Evolutionary conservation across 2,888 invertebrate genomes (phyloP), one percentile per base, ranked within the genome.

Genomic region (Homarus gammarus): DNA sequence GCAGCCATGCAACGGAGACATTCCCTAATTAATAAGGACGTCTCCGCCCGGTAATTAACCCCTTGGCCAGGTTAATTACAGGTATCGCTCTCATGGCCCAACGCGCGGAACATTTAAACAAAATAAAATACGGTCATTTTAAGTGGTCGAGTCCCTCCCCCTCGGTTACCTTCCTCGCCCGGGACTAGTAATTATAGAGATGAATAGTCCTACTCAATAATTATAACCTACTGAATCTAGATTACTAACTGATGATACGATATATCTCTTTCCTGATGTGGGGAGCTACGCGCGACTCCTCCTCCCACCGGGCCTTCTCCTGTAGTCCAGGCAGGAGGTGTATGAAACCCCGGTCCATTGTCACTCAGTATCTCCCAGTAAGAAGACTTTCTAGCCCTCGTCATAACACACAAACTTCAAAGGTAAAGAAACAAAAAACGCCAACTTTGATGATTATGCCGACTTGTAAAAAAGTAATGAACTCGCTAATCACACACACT

Each of bases 11-110:
- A 84, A 56, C 75, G 75, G 75, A 73, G 84, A 84, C 84, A 84
- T 77, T 84, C 51, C 27, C 75, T 84, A 84, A 84, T 84, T 84
- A 84, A 84, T 84, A 84, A 84, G 73, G 84, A 84, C 84, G 84
- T 84, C 75, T 75, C 40, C 61, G 56, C 40, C 40, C 61, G 84
- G 70, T 84, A 75, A 84, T 84, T 84, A 84, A 84, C 84, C 84
- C 84, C 75, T 84, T 64, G 84, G 84, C 61, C 84, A 73, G 73
- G 75, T 77, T 84, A 84, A 84, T 84, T 75, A 84, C 64, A 84
- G 84, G 84, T 84, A 84, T 84, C 84, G 75, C 75, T 84, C 84
- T 75, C 84, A 73, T 38, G 12, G 73, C 38, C 73, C 75, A 75
- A 27, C 38, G 40, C 61, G 61, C 61, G 84, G 73, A 75, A 73